Conservation (phyloP, 2,888 invertebrate genomes). For the Drosophila bunnanda region DNA sequence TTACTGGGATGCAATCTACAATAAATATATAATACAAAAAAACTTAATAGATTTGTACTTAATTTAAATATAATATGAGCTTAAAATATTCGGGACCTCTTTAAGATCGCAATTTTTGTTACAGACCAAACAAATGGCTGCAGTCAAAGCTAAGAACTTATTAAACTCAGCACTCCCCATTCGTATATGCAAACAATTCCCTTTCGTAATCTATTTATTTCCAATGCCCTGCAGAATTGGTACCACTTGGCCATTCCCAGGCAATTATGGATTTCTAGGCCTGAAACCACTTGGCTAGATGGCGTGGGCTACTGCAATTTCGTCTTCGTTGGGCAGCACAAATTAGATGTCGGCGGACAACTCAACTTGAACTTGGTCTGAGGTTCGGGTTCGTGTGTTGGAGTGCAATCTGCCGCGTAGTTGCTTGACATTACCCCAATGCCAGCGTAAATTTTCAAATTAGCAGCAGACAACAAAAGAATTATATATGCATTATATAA, state of each 20-base stretch:
- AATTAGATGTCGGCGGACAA: constrained; percentile 69
- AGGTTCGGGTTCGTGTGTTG: constrained; percentile 2
- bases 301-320: constrained; percentile 63
- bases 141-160: background rate
- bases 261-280: constrained; percentile 30
- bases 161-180: background rate
- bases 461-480: constrained; percentile 75
- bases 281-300: constrained; percentile 22
- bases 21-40: background rate
- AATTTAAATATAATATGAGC: background rate
- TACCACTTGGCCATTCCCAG: constrained; percentile 25
- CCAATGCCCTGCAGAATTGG: background rate
- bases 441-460: constrained; percentile 70
- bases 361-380: constrained; percentile 36
- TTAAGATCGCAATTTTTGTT: background rate
- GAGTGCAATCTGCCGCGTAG: constrained; percentile 7
- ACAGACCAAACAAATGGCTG: too few species aligned
- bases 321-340: constrained; percentile 40
- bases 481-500: constrained; percentile 74
- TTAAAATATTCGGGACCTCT: too few species aligned
- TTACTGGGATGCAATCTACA: background rate
- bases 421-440: constrained; percentile 72
- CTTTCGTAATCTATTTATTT: background rate
- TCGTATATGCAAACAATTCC: background rate
- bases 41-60: background rate